phyloP scores from a whole-genome alignment of 1,140 invertebrate species.

The Spodoptera litura region DNA sequence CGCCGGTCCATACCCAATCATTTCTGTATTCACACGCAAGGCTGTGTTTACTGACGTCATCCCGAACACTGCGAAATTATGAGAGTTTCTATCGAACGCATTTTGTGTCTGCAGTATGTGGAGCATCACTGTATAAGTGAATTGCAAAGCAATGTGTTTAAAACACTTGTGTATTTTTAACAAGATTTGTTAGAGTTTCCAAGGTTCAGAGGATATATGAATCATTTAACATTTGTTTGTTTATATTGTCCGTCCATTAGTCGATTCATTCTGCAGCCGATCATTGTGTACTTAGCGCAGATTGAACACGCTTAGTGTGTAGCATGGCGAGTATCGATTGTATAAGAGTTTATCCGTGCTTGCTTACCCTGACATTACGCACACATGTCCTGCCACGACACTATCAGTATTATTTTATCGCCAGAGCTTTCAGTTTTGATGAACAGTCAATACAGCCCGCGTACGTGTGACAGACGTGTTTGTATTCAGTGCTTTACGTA shows the following conservation, averaged over 20 bases:
- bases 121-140: neutral
- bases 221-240: conserved; percentile 36
- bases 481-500: conserved; percentile 8
- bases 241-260: conserved; percentile 36
- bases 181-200: conserved; percentile 28
- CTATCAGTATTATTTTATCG: conserved; percentile 58
- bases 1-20: conserved; percentile 34
- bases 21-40: conserved; percentile 52
- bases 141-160: conserved; percentile 13
- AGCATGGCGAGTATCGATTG: conserved; percentile 28
- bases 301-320: conserved; percentile 10
- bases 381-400: conserved; percentile 39
- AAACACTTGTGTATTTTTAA: conserved; percentile 24
- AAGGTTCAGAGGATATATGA: conserved; percentile 24
- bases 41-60: conserved; percentile 57
- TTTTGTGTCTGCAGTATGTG: conserved; percentile 18
- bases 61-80: conserved; percentile 41
- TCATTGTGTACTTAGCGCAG: conserved; percentile 18
- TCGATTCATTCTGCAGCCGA: conserved; percentile 12
- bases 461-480: conserved; percentile 61
- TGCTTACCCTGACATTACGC: conserved; percentile 49
- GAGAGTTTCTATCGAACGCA: conserved; percentile 29
- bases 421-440: conserved; percentile 52
- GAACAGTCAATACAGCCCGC: conserved; percentile 64
- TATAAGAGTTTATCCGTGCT: conserved; percentile 29